A percentile compares a stretch with the other conserved stretches of the same genome.
phyloP scores from a whole-genome alignment of 1,140 invertebrate genomes.

The Babylonia areolata region DNA sequence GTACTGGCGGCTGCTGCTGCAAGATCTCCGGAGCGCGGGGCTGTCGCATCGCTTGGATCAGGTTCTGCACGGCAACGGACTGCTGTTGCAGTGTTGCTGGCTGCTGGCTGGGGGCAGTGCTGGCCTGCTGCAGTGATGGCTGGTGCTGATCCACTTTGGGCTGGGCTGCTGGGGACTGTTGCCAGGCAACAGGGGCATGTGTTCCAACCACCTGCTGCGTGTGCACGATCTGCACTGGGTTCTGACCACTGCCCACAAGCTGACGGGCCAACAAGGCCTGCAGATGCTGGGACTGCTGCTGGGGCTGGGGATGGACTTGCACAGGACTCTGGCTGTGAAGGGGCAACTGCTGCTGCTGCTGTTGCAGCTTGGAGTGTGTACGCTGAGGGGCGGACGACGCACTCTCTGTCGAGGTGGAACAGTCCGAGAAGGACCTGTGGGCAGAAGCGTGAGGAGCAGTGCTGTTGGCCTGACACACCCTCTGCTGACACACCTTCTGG shows the following conservation, averaged over 20 bases:
- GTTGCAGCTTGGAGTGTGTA: background rate
- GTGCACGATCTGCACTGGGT: background rate
- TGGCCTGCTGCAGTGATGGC: no score
- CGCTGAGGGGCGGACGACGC: background rate
- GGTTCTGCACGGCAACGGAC: background rate
- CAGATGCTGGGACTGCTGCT: background rate
- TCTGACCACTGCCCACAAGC: background rate
- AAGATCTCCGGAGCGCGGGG: background rate
- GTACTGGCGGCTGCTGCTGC: background rate
- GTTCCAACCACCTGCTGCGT: background rate
- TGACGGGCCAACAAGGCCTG: background rate
- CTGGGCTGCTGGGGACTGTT: no score
- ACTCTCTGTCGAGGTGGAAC: background rate
- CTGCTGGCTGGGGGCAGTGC: background rate
- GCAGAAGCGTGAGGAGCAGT: background rate
- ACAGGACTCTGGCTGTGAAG: background rate
- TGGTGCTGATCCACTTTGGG: no score
- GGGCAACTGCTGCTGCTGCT: background rate
- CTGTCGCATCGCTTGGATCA: background rate
- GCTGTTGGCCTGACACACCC: background rate
- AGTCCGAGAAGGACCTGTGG: background rate
- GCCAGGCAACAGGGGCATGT: no score
- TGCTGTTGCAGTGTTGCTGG: background rate
- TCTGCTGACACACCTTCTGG: background rate
- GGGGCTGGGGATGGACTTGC: background rate